Percentiles rank a stretch among this genome's conserved stretches.
phyloP scores from a whole-genome alignment of 2,113 vertebrate genomes.

The Ageneiosus marmoratus region DNA sequence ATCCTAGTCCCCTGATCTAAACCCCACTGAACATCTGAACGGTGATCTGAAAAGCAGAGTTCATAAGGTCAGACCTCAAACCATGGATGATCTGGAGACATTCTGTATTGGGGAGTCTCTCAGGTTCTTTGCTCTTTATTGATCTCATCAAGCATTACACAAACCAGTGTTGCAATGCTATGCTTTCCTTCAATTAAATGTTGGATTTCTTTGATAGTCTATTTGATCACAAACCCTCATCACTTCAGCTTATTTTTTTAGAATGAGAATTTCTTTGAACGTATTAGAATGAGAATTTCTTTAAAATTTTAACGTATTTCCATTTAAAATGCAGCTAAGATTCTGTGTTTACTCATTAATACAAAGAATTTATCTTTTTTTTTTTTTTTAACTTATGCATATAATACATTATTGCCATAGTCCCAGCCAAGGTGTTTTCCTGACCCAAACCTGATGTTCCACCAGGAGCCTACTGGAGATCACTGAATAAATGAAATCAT shows the following conservation, averaged over 20 bases:
- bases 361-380: no score
- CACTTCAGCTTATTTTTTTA: background rate
- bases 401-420: background rate
- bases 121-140: background rate
- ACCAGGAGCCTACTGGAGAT: background rate
- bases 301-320: conserved; percentile 7
- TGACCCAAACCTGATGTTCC: background rate
- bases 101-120: background rate
- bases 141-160: background rate
- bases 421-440: background rate
- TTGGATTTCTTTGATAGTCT: background rate
- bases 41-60: background rate
- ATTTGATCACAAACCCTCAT: background rate
- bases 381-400: no score
- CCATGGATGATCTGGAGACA: background rate
- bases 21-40: background rate
- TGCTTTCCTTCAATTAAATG: background rate
- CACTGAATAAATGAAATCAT: background rate
- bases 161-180: background rate
- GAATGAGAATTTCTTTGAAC: background rate
- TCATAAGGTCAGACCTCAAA: background rate
- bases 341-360: background rate
- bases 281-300: background rate
- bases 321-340: background rate
- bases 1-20: background rate